phyloP scores from a whole-genome alignment of 2,888 invertebrate genomes.

The Argynnis bischoffii region DNA sequence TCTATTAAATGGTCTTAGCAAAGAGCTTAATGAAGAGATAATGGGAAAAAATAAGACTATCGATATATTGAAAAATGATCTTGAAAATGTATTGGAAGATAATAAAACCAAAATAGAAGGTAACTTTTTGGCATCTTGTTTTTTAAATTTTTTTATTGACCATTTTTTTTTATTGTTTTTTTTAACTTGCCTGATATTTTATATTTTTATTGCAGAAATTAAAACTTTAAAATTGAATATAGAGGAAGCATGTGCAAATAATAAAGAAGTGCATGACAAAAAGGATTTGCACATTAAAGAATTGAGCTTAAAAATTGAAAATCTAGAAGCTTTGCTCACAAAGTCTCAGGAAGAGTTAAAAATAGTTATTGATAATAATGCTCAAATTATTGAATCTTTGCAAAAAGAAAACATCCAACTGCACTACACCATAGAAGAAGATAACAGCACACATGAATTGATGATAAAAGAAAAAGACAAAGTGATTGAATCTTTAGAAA shows the following conservation, averaged over 20 bases:
- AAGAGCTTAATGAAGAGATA: constrained; percentile 48
- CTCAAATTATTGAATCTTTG: constrained; percentile 47
- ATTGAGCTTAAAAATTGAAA: constrained; percentile 41
- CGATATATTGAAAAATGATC: constrained; percentile 44
- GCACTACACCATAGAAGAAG: constrained; percentile 54
- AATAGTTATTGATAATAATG: constrained; percentile 45
- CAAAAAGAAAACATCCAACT: constrained; percentile 56
- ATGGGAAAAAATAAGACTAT: constrained; percentile 36
- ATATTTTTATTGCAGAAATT: constrained; percentile 45
- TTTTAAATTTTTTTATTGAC: not conserved
- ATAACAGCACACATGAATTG: constrained; percentile 53
- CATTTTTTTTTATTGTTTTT: not conserved
- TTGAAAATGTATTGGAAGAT: constrained; percentile 42
- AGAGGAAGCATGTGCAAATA: constrained; percentile 29
- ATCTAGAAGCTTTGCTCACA: constrained; percentile 44
- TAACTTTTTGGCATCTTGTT: constrained; percentile 34
- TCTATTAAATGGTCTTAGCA: constrained; percentile 43
- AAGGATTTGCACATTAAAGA: constrained; percentile 45
- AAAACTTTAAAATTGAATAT: constrained; percentile 43
- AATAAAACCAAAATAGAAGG: constrained; percentile 50
- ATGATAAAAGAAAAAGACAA: constrained; percentile 55
- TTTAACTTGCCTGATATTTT: constrained; percentile 20
- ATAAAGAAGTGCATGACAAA: constrained; percentile 40
- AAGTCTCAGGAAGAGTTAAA: constrained; percentile 49
- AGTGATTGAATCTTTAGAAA: constrained; percentile 53